phyloP scores from a whole-genome alignment of 2,797 vertebrate genomes.

The Harpagifer antarcticus region DNA sequence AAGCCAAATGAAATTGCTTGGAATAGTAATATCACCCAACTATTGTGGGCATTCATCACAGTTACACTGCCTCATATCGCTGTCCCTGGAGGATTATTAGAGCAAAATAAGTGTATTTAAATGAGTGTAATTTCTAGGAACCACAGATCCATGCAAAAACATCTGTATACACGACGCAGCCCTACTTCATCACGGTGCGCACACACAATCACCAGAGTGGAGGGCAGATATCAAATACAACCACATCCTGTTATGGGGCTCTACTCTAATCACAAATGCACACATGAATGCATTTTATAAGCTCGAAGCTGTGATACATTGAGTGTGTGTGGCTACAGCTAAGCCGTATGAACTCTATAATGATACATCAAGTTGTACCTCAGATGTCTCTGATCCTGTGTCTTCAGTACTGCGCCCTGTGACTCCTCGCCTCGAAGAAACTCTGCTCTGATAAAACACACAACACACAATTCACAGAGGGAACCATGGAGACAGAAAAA shows the following conservation, averaged over 20 bases:
- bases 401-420: constrained; percentile 24
- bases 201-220: constrained; percentile 49
- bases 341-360: constrained; percentile 23
- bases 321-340: constrained; percentile 19
- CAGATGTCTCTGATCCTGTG: constrained; percentile 34
- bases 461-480: constrained; percentile 28
- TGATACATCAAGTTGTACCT: constrained; percentile 50
- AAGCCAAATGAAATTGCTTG: constrained; percentile 81
- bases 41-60: constrained; percentile 82
- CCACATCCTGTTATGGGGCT: constrained; percentile 28
- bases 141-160: constrained; percentile 70
- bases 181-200: constrained; percentile 62
- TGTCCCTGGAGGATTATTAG: constrained; percentile 80
- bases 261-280: constrained; percentile 43
- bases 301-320: constrained; percentile 10
- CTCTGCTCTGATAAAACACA: constrained; percentile 27
- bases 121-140: constrained; percentile 80
- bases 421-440: constrained; percentile 33
- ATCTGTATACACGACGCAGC: constrained; percentile 69
- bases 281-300: constrained; percentile 20
- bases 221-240: constrained; percentile 52
- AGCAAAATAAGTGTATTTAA: constrained; percentile 83
- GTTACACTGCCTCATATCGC: constrained; percentile 70
- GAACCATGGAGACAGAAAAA: constrained; percentile 49
- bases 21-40: constrained; percentile 84